phyloP scores from a whole-genome alignment of 92 coral and sea anemone genomes.

The Metridium senile region DNA sequence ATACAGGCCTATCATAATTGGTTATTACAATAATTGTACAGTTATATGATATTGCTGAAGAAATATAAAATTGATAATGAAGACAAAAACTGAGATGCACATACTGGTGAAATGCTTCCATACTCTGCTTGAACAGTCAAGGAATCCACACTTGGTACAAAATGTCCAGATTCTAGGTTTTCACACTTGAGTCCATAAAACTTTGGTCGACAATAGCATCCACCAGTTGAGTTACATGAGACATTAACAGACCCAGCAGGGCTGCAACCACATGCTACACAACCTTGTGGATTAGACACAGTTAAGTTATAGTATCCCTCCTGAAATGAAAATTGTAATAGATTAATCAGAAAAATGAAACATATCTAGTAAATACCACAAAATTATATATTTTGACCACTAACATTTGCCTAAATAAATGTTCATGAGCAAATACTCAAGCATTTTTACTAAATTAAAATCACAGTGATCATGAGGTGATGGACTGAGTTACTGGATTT shows the following conservation, averaged over 20 bases:
- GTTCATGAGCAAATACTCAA: too few relatives aligned
- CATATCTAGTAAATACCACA: too few relatives aligned
- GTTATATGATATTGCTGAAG: too few relatives aligned
- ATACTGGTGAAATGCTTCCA: constrained; percentile 61
- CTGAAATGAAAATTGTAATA: constrained; percentile 42
- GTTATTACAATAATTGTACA: too few relatives aligned
- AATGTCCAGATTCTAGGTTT: constrained; percentile 62
- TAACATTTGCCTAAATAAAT: too few relatives aligned
- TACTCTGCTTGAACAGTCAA: constrained; percentile 75
- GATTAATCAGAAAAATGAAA: too few relatives aligned
- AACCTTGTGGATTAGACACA: constrained; percentile 57
- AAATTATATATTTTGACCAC: too few relatives aligned
- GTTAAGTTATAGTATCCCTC: constrained; percentile 85
- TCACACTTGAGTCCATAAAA: constrained; percentile 81
- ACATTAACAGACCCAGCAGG: constrained; percentile 72
- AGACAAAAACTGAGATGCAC: neutral
- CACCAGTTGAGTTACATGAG: constrained; percentile 72
- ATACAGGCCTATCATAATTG: too few relatives aligned
- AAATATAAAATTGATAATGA: too few relatives aligned
- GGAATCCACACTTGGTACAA: constrained; percentile 68
- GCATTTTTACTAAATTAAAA: too few relatives aligned
- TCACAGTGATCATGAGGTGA: too few relatives aligned
- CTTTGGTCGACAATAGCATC: constrained; percentile 77
- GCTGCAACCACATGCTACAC: constrained; percentile 79
- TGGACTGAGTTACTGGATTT: too few relatives aligned